Conservation (phyloP, 2,888 invertebrate species). For the Malthinus flaveolus region DNA sequence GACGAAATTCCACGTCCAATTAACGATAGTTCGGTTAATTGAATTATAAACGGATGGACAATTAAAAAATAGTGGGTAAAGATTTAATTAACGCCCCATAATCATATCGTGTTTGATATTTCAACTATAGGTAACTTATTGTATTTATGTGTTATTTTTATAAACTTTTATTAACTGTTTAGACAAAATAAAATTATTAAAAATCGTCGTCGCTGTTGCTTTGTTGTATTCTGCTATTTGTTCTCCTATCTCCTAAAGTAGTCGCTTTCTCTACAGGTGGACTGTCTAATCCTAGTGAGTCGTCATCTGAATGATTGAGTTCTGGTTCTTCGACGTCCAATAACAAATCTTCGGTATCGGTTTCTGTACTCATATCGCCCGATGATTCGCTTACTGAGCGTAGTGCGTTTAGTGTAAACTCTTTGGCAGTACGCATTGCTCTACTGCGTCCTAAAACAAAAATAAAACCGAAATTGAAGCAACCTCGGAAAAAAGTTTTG, state of each 20-base stretch:
- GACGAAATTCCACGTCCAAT: conserved; percentile 33
- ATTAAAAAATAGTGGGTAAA: background rate
- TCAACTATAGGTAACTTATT: conserved; percentile 1
- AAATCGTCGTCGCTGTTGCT: conserved; percentile 52
- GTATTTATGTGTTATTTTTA: conserved; percentile 3
- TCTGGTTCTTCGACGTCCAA: conserved; percentile 53
- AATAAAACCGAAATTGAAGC: background rate
- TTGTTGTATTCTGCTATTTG: conserved; percentile 44
- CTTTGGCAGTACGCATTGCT: conserved; percentile 36
- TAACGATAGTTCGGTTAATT: background rate
- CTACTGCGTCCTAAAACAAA: conserved; percentile 37
- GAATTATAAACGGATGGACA: conserved; percentile 2
- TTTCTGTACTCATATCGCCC: conserved; percentile 48
- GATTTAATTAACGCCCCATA: no score
- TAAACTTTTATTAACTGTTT: background rate
- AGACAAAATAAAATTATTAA: conserved; percentile 24
- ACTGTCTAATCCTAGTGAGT: conserved; percentile 50
- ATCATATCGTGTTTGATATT: conserved; percentile 9
- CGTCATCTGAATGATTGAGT: conserved; percentile 51
- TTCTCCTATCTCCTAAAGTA: conserved; percentile 45
- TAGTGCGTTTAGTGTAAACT: conserved; percentile 47
- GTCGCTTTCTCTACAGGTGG: conserved; percentile 44
- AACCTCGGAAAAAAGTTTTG: background rate
- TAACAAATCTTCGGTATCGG: conserved; percentile 51
- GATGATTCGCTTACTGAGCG: conserved; percentile 47